Evolutionary conservation across 1,140 invertebrate genomes (phyloP).

Genomic region (Psix sp.): DNA sequence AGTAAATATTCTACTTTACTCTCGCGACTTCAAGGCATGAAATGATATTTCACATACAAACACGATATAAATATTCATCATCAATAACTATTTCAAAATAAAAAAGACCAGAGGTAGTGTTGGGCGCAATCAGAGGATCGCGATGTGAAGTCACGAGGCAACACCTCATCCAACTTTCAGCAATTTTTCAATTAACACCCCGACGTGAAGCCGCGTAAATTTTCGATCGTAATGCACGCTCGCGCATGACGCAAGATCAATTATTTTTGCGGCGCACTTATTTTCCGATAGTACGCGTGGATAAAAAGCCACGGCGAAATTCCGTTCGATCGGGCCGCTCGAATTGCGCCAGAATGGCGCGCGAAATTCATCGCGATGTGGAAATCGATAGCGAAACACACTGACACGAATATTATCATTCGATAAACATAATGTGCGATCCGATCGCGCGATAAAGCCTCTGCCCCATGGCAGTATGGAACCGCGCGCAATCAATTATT

Average conservation of each 20-base stretch:
- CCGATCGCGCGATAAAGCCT: constrained; percentile 35
- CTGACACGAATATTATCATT: constrained; percentile 57
- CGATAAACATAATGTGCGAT: constrained; percentile 51
- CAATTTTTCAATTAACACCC: constrained; percentile 29
- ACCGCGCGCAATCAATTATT: constrained; percentile 48
- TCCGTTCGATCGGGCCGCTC: no score
- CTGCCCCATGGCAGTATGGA: constrained; percentile 23
- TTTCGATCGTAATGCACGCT: constrained; percentile 12
- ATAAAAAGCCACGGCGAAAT: constrained; percentile 32
- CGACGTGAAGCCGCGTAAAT: constrained; percentile 5
- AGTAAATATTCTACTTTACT: no score
- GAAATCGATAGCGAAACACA: constrained; percentile 55
- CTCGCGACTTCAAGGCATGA: no score
- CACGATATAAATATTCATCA: no score
- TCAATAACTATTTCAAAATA: no score
- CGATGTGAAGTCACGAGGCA: no score
- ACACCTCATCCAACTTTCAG: constrained; percentile 14
- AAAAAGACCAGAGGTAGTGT: no score
- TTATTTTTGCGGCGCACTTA: constrained; percentile 39
- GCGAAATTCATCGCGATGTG: constrained; percentile 47
- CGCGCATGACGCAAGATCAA: constrained; percentile 32
- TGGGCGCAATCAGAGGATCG: no score
- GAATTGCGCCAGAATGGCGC: constrained; percentile 6
- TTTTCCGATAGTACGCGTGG: constrained; percentile 44
- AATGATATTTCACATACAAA: no score